Evolutionary conservation across 2,888 invertebrate genomes (phyloP), one percentile per base, ranked within the genome.

Genomic region (Diabrotica balteata): DNA sequence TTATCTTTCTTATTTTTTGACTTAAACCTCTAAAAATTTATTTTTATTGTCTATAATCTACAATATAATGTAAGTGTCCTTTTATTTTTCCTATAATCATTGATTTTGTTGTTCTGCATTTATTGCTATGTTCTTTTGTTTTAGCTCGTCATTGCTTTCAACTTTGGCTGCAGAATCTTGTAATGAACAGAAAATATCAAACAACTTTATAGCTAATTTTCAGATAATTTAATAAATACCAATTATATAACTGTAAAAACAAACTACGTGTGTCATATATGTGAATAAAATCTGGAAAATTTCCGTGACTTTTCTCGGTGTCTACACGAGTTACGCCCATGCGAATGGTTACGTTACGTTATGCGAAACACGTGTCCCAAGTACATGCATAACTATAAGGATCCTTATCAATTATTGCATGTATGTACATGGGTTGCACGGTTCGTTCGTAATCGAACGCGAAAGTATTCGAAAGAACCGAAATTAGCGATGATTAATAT

Each of bases 351-450:
- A 64, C 65, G 65, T 66, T 72, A 74, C 65, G 65, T 66, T 72
- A 75, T 72, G 71, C 67, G 70, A 69, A 68, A 69, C 76, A 74
- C 76, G 76, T 76, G 73, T 72, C 69, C 61, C 8, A 49, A 62
- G 70, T 66, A 70, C 69, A 69, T 67, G 70, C 55, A 71, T 67
- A 67, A 73, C 71, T 63, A 66, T 67, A 69, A 67, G 70, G 68
- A 68, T 70, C 67, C 64, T 67, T 70, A 70, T 70, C 69, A 58
- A 64, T 67, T 70, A 70, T 59, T 50, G 52, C 69, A 67, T 67
- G 69, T 67, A 61, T 61, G 59, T 58, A 57, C 61, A 57, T 57
- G 8, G 62, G 54, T 54, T 62, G 54, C 47, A 57, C 66, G 66
- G 63, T 69, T 32, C 32, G 5, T 63, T 59, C 63, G 63, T 67